phyloP scores from a whole-genome alignment of 2,888 invertebrate genomes.

The Leucophora obtusa region DNA sequence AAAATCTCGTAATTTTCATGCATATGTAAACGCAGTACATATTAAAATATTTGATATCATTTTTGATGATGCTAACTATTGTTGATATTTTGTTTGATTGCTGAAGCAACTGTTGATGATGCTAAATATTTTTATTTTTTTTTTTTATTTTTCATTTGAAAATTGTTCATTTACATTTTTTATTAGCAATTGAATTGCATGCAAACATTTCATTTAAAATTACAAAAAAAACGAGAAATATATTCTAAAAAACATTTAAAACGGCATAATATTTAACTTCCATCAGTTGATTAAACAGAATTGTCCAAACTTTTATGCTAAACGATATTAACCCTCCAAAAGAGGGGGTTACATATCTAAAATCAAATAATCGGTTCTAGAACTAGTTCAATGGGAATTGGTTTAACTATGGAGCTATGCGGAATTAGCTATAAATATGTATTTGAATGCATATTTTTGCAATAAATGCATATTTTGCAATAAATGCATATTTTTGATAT shows the following conservation, averaged over 20 bases:
- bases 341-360: no score
- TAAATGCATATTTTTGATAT: no score
- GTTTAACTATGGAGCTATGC: no score
- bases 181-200: conserved; percentile 51
- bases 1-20: no score
- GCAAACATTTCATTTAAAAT: conserved; percentile 49
- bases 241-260: conserved; percentile 17
- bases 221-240: conserved; percentile 1
- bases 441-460: no score
- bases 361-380: no score
- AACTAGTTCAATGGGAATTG: no score
- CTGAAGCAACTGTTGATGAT: conserved; percentile 4
- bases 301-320: neutral
- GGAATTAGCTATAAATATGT: no score
- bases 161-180: conserved; percentile 9
- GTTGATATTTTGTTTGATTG: conserved; percentile 6
- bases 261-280: conserved; percentile 12
- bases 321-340: no score
- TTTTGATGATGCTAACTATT: neutral
- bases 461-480: no score
- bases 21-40: no score
- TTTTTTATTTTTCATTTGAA: conserved; percentile 2
- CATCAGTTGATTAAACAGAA: neutral
- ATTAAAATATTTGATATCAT: neutral
- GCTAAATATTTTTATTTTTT: neutral